These are phyloP conservation scores for Poecilia picta DNA, from an alignment of 2,797 vertebrate species.

Conservation along the genomic window DNA sequence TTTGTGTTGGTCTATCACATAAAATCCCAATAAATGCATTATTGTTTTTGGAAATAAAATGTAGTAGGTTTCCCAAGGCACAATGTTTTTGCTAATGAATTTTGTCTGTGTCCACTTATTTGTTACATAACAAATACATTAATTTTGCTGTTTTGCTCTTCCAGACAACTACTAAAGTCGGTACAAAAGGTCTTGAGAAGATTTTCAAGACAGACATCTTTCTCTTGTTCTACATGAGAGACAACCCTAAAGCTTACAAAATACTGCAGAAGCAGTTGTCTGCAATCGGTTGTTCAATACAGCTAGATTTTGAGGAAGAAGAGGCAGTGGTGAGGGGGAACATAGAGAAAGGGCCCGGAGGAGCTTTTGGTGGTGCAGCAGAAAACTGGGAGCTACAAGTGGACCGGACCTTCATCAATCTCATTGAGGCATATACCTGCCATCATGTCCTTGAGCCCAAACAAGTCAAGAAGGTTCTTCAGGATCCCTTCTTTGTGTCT, in stretches of 20 bases:
- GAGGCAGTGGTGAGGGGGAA: conserved; percentile 50
- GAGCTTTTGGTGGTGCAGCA: conserved; percentile 9
- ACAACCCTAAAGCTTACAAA: conserved; percentile 36
- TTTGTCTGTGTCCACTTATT: neutral
- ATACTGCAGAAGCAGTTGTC: conserved; percentile 47
- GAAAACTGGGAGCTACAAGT: conserved; percentile 56
- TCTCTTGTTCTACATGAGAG: conserved; percentile 64
- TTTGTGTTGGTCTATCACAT: neutral
- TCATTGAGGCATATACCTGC: conserved; percentile 41
- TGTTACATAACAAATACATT: neutral
- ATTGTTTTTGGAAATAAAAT: neutral
- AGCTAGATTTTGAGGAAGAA: conserved; percentile 36
- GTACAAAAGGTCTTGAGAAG: conserved; percentile 48
- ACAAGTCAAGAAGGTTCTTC: conserved; percentile 20
- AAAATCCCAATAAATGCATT: neutral
- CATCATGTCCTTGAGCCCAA: conserved; percentile 50
- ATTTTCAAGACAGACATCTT: conserved; percentile 30
- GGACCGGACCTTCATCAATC: conserved; percentile 15
- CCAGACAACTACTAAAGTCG: conserved; percentile 22
- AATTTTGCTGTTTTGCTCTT: neutral
- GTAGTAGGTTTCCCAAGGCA: neutral
- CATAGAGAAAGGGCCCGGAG: conserved; percentile 20
- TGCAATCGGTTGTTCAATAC: conserved; percentile 25
- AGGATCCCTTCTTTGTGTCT: conserved; percentile 21
- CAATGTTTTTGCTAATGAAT: neutral